Conservation (phyloP, 2,797 vertebrate genomes). For the Eulemur coronatus region DNA sequence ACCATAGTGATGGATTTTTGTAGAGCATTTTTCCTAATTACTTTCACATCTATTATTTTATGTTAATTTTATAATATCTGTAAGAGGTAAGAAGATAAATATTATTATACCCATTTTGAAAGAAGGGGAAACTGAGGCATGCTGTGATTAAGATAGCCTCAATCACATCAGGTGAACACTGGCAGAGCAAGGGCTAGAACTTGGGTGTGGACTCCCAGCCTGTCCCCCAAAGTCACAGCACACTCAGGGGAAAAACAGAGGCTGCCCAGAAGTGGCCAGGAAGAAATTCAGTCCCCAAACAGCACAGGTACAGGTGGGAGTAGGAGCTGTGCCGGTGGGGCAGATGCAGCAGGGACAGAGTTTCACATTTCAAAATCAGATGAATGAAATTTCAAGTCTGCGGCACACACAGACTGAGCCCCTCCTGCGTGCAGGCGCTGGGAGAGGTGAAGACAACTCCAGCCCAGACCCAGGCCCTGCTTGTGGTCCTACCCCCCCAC, state of each 20-base stretch:
- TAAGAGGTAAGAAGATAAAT: not conserved
- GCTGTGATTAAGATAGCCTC: not conserved
- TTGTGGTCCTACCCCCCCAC: not conserved
- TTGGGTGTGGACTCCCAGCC: not conserved
- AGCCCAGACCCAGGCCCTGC: not conserved
- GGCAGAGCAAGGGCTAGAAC: not conserved
- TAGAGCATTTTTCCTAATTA: not conserved
- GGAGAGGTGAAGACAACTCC: not conserved
- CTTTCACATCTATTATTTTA: not conserved
- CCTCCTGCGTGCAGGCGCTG: rapidly evolving
- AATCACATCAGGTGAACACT: not conserved
- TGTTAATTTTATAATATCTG: not conserved
- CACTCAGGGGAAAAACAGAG: not conserved
- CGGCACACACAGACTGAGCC: not conserved
- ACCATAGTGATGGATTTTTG: not conserved
- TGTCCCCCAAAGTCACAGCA: not conserved
- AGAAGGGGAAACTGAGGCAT: not conserved
- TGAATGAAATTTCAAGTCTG: not conserved
- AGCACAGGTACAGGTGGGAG: rapidly evolving
- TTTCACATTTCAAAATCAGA: not conserved
- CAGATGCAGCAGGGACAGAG: not conserved
- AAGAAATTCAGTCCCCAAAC: not conserved
- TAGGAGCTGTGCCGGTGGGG: too few relatives aligned
- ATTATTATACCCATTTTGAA: not conserved
- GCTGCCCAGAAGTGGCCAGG: not conserved